Base-by-base conservation (phyloP, 2,113 vertebrate species). In the Rallus limicola region DNA sequence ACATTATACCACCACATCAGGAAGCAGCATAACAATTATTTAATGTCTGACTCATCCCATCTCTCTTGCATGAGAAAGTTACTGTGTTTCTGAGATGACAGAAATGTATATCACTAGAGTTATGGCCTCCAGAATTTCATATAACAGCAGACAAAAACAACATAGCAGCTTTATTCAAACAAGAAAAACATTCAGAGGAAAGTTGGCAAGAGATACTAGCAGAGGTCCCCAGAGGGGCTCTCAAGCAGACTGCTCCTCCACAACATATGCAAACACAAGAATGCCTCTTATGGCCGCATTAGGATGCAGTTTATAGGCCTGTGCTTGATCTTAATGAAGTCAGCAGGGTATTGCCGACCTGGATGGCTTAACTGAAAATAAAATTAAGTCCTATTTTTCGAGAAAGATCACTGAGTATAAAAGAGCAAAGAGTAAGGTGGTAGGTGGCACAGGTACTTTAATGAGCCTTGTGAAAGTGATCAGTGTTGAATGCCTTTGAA, bases 101-200 rank as follows among this genome's bases (percentile, higher is more conserved):
- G 31, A 86, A 88, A 90, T 52, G 26, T 34, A 1, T 81, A 72
- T 81, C 72, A 71, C 52, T 29, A 59, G 71, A 90, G 34, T 75
- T 81, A 83, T 34, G 56, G 64, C 42, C 48, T 75, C 60, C 67
- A 85, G 69, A 84, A 93, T 44, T 40, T 69, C 34, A 44, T 69
- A 26, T 16, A 76, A 72, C 70, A 89, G 84, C 69, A 86, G 91
- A 71, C 20, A 90, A 94, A 94, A 94, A 11, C 60, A 86, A 86
- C 31, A 64, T 6, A 58, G 76, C 29, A 81, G 72, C 26, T 93
- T 92, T 76, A 88, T 53, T 93, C 76, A 81, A 90, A 93, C 52
- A 92, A 90, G 74, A 95, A 90, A 70, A 94, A 68, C 40, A 90
- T 56, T 92, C 42, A 81, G 72, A 92, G 48, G 34, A 53, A 86